These are phyloP conservation scores for Pelobates cultripes DNA, from an alignment of 2,797 vertebrate species.

Conservation along the genomic window DNA sequence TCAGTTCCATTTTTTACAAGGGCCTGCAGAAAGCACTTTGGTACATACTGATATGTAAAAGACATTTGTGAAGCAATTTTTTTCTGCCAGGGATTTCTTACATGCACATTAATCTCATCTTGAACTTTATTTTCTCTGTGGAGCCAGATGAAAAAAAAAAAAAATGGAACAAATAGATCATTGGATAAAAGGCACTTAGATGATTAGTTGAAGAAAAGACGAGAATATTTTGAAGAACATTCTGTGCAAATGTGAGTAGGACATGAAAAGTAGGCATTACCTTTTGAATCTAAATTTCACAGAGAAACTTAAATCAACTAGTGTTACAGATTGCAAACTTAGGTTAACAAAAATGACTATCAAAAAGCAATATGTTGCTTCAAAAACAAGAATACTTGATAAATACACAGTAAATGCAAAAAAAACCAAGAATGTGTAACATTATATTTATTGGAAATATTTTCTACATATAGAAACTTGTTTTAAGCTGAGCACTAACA, in stretches of 20 bases:
- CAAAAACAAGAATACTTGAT: too few species aligned
- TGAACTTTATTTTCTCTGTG: constrained; percentile 53
- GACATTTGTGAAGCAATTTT: constrained; percentile 46
- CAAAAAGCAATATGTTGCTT: neutral
- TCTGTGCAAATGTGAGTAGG: constrained; percentile 37
- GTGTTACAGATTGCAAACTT: constrained; percentile 7
- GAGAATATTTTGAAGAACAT: constrained; percentile 38
- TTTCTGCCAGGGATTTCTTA: constrained; percentile 37
- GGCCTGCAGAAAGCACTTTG: constrained; percentile 28
- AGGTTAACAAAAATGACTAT: constrained; percentile 12
- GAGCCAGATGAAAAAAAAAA: constrained; percentile 32
- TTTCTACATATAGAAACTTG: too few species aligned
- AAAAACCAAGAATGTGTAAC: too few species aligned
- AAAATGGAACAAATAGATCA: constrained; percentile 47
- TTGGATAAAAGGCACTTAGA: constrained; percentile 51
- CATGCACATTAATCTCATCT: constrained; percentile 51
- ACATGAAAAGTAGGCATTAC: constrained; percentile 37
- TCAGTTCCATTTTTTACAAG: constrained; percentile 40
- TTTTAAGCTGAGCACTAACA: too few species aligned
- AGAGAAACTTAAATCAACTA: constrained; percentile 21
- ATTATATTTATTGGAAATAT: too few species aligned
- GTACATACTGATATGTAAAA: constrained; percentile 50
- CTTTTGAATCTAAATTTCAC: constrained; percentile 42
- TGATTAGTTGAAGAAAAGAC: constrained; percentile 44
- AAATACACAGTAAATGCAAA: too few species aligned